These are phyloP conservation scores for Montifringilla adamsi DNA, from an alignment of 2,113 vertebrate species.

Conservation along the genomic window DNA sequence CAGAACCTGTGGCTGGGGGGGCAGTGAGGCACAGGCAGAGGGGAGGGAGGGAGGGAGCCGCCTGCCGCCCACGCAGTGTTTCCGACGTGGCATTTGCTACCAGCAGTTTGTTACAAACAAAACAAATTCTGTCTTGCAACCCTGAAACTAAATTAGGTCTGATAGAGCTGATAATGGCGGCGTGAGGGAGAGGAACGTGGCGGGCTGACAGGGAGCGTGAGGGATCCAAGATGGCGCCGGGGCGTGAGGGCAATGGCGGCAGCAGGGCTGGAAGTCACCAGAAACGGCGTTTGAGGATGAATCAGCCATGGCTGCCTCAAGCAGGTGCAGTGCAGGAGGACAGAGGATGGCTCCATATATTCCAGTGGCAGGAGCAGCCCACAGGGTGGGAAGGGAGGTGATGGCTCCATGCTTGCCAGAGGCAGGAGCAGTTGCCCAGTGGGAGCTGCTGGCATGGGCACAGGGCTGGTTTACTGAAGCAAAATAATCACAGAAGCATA, in stretches of 20 bases:
- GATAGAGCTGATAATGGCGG: background rate
- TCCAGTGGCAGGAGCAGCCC: background rate
- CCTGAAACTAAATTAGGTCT: background rate
- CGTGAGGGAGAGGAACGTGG: background rate
- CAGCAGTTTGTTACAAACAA: background rate
- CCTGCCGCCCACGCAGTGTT: slow-evolving; percentile 31
- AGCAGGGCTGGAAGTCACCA: fast-evolving
- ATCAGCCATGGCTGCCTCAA: fast-evolving
- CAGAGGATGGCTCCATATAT: background rate
- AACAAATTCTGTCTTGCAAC: background rate
- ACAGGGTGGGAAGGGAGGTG: background rate
- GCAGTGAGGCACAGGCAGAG: background rate
- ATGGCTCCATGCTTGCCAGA: background rate
- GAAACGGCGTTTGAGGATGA: fast-evolving
- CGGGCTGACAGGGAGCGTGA: background rate
- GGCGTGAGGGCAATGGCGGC: background rate
- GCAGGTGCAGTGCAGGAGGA: background rate
- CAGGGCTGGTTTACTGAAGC: background rate
- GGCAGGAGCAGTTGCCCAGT: background rate
- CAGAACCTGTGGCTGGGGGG: background rate
- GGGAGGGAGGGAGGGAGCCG: background rate
- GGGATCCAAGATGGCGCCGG: background rate
- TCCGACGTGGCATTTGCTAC: background rate
- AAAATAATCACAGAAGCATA: background rate
- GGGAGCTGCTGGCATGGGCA: background rate